Evolutionary conservation across 2,797 vertebrate genomes (phyloP).

Genomic region (Semaprochilodus insignis): DNA sequence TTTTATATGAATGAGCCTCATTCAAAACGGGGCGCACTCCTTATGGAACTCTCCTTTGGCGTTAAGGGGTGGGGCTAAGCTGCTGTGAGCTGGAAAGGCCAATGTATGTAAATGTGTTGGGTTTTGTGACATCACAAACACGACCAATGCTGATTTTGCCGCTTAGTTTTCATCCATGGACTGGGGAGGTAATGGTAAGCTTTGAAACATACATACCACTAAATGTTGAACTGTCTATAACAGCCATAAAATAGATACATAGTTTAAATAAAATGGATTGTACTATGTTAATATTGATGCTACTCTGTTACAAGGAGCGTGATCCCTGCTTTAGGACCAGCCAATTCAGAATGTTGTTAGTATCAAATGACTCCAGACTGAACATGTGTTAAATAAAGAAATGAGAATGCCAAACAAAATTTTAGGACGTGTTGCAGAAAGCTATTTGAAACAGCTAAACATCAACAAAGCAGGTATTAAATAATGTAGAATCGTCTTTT

Average conservation of each 20-base stretch:
- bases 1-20: background rate
- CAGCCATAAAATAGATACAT: too few relatives aligned
- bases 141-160: too few relatives aligned
- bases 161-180: too few relatives aligned
- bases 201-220: too few relatives aligned
- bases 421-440: constrained; percentile 40
- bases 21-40: background rate
- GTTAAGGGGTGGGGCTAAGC: too few relatives aligned
- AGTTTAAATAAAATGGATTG: too few relatives aligned
- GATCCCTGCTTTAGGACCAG: background rate
- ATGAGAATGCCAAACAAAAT: background rate
- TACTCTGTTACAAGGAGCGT: background rate
- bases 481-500: constrained; percentile 20
- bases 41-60: too few relatives aligned
- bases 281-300: background rate
- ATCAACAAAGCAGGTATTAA: constrained; percentile 37
- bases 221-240: too few relatives aligned
- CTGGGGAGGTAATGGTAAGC: too few relatives aligned
- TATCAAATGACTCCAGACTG: constrained; percentile 2
- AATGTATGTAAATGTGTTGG: too few relatives aligned
- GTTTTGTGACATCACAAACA: too few relatives aligned
- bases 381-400: background rate
- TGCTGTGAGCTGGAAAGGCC: too few relatives aligned
- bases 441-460: constrained; percentile 32
- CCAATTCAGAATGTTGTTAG: background rate